phyloP scores from a whole-genome alignment of 2,888 invertebrate species.

The Harpagoxenus sublaevis region DNA sequence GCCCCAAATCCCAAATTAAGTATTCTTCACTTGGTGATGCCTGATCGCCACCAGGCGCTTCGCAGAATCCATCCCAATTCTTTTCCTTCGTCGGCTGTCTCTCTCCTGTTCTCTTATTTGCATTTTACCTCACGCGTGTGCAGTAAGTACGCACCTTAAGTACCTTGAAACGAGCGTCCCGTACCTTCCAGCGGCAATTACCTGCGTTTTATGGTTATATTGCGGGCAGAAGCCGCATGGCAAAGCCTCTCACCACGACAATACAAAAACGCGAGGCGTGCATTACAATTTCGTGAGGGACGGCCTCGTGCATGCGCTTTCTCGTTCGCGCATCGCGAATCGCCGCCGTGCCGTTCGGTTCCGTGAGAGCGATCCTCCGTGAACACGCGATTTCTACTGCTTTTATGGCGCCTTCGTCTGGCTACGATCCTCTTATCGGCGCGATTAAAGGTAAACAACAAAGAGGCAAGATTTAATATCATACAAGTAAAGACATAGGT shows the following conservation, averaged over 20 bases:
- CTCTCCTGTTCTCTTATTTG: conserved; percentile 25
- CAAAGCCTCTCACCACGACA: conserved; percentile 20
- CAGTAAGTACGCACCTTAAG: conserved; percentile 63
- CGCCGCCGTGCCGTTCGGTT: conserved; percentile 18
- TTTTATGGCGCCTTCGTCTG: conserved; percentile 56
- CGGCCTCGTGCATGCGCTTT: conserved; percentile 36
- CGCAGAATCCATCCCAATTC: background rate
- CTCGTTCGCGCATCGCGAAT: conserved; percentile 50
- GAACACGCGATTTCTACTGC: conserved; percentile 68
- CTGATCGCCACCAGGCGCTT: background rate
- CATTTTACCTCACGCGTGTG: conserved; percentile 52
- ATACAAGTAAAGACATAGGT: background rate
- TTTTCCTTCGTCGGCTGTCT: conserved; percentile 30
- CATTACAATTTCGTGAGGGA: conserved; percentile 81
- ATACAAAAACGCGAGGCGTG: conserved; percentile 73
- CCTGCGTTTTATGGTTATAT: conserved; percentile 86
- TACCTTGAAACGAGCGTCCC: conserved; percentile 76
- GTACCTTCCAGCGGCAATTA: conserved; percentile 83
- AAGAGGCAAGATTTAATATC: conserved; percentile 4
- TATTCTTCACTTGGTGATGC: background rate
- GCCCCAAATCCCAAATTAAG: background rate
- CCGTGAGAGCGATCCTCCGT: conserved; percentile 43
- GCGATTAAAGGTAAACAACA: conserved; percentile 10
- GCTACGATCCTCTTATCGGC: conserved; percentile 8
- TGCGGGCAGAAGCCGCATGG: conserved; percentile 81